Evolutionary conservation across 2,113 vertebrate species (phyloP).

Genomic region (Nerophis ophidion): DNA sequence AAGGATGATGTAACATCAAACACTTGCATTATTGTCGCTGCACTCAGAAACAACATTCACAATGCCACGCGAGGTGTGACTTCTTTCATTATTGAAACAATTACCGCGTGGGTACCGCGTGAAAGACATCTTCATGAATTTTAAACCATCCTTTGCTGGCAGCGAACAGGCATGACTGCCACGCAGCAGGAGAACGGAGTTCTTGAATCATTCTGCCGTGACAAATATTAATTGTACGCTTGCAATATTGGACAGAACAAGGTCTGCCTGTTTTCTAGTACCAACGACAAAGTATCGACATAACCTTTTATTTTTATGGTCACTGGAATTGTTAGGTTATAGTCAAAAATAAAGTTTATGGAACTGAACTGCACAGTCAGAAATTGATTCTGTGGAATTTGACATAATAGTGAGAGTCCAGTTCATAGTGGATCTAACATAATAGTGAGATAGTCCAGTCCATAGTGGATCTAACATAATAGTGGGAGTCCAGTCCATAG

Average conservation of each 20-base stretch:
- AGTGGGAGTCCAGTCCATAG: too few species aligned
- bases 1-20: conserved; percentile 51
- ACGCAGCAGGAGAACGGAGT: conserved; percentile 26
- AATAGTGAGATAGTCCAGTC: too few species aligned
- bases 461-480: too few species aligned
- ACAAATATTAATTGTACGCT: conserved; percentile 9
- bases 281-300: neutral
- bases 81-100: conserved; percentile 56
- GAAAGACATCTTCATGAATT: conserved; percentile 54
- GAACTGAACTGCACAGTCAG: too few species aligned
- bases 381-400: too few species aligned
- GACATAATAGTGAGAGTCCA: too few species aligned
- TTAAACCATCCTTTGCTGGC: conserved; percentile 30
- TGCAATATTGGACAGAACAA: conserved; percentile 5
- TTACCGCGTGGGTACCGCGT: conserved; percentile 36
- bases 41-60: conserved; percentile 41
- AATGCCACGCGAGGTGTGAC: conserved; percentile 40
- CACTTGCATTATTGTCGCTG: conserved; percentile 43
- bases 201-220: conserved; percentile 32
- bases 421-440: too few species aligned
- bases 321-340: too few species aligned
- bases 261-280: neutral
- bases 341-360: too few species aligned
- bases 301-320: too few species aligned
- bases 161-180: conserved; percentile 23